Percentiles rank a stretch among this genome's conserved stretches.
phyloP scores from a whole-genome alignment of 2,113 vertebrate species.

The Saiga tatarica region DNA sequence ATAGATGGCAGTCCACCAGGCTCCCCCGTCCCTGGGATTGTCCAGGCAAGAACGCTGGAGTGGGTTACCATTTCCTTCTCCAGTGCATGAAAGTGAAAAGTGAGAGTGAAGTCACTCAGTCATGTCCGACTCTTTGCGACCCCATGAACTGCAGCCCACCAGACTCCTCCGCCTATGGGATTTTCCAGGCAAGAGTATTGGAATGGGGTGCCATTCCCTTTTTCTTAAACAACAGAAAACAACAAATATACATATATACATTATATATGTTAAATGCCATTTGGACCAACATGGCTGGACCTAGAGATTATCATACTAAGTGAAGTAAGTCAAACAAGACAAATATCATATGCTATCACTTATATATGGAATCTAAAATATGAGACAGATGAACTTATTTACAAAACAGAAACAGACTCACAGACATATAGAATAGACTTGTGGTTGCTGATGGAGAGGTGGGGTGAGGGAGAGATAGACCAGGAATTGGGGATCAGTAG shows the following conservation, averaged over 20 bases:
- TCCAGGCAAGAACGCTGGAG: not conserved
- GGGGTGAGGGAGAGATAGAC: not conserved
- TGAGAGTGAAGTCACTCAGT: too few species aligned
- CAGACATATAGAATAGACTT: not conserved
- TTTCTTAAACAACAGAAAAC: not conserved
- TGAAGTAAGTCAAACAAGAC: not conserved
- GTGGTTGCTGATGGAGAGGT: not conserved
- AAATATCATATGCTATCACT: not conserved
- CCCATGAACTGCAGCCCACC: too few species aligned
- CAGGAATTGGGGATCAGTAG: not conserved
- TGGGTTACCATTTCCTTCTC: too few species aligned
- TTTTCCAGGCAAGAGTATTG: not conserved
- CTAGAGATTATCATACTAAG: not conserved
- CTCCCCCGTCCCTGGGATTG: accelerated
- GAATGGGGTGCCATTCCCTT: not conserved
- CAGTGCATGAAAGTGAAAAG: too few species aligned
- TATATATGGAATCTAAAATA: not conserved
- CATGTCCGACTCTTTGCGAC: accelerated
- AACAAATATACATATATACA: not conserved
- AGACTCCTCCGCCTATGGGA: too few species aligned
- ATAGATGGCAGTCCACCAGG: too few species aligned
- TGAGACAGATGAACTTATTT: not conserved
- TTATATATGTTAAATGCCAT: not conserved
- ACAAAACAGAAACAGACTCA: not conserved
- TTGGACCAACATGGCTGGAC: not conserved